Base-by-base conservation (phyloP, 2,113 vertebrate species). In the Cinclus mexicanus region DNA sequence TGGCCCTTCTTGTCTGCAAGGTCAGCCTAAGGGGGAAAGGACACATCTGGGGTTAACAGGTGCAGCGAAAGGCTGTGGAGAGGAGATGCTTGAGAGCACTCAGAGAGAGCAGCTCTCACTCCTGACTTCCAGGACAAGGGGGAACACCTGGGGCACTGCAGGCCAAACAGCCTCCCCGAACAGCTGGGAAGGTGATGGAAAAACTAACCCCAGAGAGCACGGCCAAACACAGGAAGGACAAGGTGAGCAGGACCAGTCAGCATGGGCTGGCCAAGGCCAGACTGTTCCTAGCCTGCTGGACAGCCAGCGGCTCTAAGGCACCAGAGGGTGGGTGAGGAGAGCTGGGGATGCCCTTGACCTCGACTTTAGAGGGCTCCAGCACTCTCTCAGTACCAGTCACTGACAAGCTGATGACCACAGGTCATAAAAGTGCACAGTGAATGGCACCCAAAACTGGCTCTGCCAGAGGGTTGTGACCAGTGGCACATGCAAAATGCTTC, bases 1-100 rank as follows among this genome's bases (percentile, higher is more conserved):
- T 99, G 99, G 37, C 99, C 99, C 47, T 99, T 99, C 97, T 99
- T 99, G 97, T 99, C 99, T 61, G 99, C 95, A 16, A 97, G 98
- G 96, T 99, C 98, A 74, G 98, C 98, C 99, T 99, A n/a, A 74
- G 7, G 33, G 47, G 11, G 2, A 26, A 24, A 23, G 31, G 7
- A 46, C 10, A 59, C 0, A 1, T 0, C 42, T 11, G 26, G 31
- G 84, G 33, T 63, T 37, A 31, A 17, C 14, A 26, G 24, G 23
- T 23, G 35, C 39, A 41, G 23, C 10, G 29, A 52, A 50, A 59
- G 17, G 35, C 37, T 19, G 16, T 1, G 13, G 26, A 29, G 41
- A 68, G 44, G 7, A 71, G 63, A 42, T 3, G 5, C 35, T 67
- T 35, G 28, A 6, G 20, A 50, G 49, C 26, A 11, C 33, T 39